Conservation (phyloP, 2,797 vertebrate species). For the Mormyrops attenuatus region DNA sequence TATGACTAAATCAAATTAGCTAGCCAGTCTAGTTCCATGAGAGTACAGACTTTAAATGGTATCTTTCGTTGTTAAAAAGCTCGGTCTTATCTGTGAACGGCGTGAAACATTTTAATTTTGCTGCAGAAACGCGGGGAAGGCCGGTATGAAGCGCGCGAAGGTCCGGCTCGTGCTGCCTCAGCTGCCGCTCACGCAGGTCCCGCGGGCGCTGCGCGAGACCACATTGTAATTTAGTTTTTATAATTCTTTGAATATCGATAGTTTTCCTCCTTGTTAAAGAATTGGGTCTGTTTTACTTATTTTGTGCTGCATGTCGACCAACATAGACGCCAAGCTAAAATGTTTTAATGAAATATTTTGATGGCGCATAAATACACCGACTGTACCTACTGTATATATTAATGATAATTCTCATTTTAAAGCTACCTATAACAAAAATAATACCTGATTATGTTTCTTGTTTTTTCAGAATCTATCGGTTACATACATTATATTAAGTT, state of each 20-base stretch:
- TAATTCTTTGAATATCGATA: neutral
- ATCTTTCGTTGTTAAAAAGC: neutral
- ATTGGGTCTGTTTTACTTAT: neutral
- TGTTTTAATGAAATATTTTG: neutral
- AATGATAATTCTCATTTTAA: neutral
- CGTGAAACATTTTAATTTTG: neutral
- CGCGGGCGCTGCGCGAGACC: neutral
- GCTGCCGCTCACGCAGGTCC: neutral
- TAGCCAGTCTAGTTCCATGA: neutral
- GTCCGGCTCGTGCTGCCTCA: neutral
- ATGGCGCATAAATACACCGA: neutral
- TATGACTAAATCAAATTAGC: neutral
- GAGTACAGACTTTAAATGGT: neutral
- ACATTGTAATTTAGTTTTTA: conserved; percentile 6
- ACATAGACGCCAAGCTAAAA: neutral
- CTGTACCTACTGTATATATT: neutral
- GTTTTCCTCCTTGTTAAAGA: neutral
- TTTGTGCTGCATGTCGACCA: neutral
- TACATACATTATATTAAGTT: neutral
- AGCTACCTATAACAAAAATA: neutral
- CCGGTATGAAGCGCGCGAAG: neutral
- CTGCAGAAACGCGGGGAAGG: neutral
- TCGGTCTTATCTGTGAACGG: neutral
- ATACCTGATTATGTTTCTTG: neutral
- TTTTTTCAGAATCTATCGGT: neutral